Evolutionary conservation across 2,888 invertebrate genomes (phyloP).

Genomic region (Rhabditophanes sp.): DNA sequence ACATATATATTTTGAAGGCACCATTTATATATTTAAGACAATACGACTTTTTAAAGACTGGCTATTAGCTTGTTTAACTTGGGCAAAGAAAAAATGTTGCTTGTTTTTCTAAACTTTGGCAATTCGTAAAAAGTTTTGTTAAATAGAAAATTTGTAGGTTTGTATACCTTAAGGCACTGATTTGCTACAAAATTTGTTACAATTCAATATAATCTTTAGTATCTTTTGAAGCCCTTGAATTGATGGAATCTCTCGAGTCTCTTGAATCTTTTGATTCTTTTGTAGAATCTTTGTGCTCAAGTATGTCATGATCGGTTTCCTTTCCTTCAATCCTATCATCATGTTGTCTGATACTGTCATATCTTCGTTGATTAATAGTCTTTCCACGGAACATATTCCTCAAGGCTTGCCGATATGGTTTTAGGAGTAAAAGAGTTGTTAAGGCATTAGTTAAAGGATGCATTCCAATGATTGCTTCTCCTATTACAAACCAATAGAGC

Average conservation of each 20-base stretch:
- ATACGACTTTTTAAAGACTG: neutral
- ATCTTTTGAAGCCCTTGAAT: neutral
- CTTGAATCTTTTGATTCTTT: too few relatives aligned
- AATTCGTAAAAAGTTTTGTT: neutral
- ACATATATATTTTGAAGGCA: slow-evolving; percentile 1
- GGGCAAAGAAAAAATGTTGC: neutral
- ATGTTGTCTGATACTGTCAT: slow-evolving; percentile 4
- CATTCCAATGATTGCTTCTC: slow-evolving; percentile 14
- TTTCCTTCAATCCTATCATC: too few relatives aligned
- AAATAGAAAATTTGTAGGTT: neutral
- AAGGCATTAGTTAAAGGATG: slow-evolving; percentile 23
- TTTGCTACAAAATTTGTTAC: neutral
- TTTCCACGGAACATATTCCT: slow-evolving; percentile 11
- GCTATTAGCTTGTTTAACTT: neutral
- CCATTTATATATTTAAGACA: neutral
- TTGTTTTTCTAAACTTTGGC: neutral
- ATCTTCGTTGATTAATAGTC: slow-evolving; percentile 3
- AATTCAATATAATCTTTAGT: too few relatives aligned
- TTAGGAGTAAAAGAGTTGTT: slow-evolving; percentile 18
- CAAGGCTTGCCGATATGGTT: slow-evolving; percentile 19
- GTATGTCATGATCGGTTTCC: too few relatives aligned
- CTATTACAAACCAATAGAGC: slow-evolving; percentile 19
- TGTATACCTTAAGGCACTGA: neutral
- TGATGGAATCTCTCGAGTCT: too few relatives aligned
- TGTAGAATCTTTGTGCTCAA: too few relatives aligned